phyloP scores from a whole-genome alignment of 2,888 invertebrate species.

The Pseudococcus jackbeardsleyi region DNA sequence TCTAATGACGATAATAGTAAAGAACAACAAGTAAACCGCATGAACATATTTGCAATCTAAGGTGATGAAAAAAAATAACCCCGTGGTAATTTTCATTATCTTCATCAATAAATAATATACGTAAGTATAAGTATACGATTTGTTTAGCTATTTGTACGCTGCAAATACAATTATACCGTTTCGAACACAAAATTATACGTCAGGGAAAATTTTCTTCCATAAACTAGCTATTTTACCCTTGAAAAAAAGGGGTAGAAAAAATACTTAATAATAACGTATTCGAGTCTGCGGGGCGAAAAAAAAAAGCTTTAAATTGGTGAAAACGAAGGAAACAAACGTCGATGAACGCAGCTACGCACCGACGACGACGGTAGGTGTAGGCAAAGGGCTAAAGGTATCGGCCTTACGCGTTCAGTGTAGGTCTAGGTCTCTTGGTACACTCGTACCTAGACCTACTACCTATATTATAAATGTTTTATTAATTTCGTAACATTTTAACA shows the following conservation, averaged over 20 bases:
- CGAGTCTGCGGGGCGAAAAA: background rate
- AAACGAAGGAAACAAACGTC: background rate
- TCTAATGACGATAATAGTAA: too few species aligned
- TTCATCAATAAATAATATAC: too few species aligned
- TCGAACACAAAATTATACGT: too few species aligned
- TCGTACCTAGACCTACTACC: background rate
- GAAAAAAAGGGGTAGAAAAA: constrained; percentile 26
- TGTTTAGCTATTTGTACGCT: too few species aligned
- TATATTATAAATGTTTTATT: constrained; percentile 36
- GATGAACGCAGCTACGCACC: background rate
- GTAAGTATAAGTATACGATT: too few species aligned
- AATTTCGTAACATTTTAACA: constrained; percentile 35
- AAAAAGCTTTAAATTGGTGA: constrained; percentile 8
- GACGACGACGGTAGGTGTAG: too few species aligned
- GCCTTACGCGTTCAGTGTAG: background rate
- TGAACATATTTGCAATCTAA: too few species aligned
- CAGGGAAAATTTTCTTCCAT: background rate
- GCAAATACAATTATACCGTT: too few species aligned
- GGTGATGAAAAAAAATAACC: too few species aligned
- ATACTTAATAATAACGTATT: background rate
- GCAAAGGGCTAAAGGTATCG: background rate
- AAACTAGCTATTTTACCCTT: background rate
- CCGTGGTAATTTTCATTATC: too few species aligned
- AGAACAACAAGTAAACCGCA: too few species aligned
- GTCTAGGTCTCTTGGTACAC: background rate